Conservation (phyloP, 35 echinoderm and acorn worm genomes). For the Chiridota heheva region DNA sequence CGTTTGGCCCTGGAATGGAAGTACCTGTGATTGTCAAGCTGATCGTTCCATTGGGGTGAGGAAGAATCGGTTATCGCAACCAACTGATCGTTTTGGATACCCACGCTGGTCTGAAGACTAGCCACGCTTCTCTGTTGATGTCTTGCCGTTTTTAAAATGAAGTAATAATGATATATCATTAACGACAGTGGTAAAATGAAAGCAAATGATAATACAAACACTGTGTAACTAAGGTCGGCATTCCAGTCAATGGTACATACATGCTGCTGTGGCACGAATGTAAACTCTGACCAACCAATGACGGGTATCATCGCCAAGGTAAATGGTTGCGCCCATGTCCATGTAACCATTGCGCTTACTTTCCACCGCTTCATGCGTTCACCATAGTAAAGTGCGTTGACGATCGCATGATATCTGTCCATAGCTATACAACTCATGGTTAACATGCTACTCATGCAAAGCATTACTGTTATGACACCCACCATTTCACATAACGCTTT, state of each 20-base stretch:
- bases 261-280: slow-evolving; percentile 48
- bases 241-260: slow-evolving; percentile 68
- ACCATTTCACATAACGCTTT: slow-evolving; percentile 41
- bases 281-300: slow-evolving; percentile 62
- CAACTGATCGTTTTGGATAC: background rate
- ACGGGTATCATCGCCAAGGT: slow-evolving; percentile 48
- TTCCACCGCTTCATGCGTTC: slow-evolving; percentile 40
- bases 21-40: background rate
- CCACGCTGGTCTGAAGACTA: slow-evolving; percentile 6
- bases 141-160: slow-evolving; percentile 56
- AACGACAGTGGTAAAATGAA: slow-evolving; percentile 43
- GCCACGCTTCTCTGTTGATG: slow-evolving; percentile 48
- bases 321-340: slow-evolving; percentile 66
- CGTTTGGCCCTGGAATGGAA: slow-evolving; percentile 3
- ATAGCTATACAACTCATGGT: slow-evolving; percentile 67
- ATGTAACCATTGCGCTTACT: slow-evolving; percentile 28
- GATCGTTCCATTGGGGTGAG: background rate
- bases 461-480: slow-evolving; percentile 12
- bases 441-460: slow-evolving; percentile 56
- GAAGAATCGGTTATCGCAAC: background rate
- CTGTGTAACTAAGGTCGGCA: slow-evolving; percentile 27
- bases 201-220: background rate
- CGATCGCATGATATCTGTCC: slow-evolving; percentile 71
- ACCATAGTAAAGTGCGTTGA: slow-evolving; percentile 55
- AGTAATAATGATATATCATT: slow-evolving; percentile 64